These are phyloP conservation scores for Neoitamus cyanurus DNA, from an alignment of 2,888 invertebrate species.

Conservation along the genomic window DNA sequence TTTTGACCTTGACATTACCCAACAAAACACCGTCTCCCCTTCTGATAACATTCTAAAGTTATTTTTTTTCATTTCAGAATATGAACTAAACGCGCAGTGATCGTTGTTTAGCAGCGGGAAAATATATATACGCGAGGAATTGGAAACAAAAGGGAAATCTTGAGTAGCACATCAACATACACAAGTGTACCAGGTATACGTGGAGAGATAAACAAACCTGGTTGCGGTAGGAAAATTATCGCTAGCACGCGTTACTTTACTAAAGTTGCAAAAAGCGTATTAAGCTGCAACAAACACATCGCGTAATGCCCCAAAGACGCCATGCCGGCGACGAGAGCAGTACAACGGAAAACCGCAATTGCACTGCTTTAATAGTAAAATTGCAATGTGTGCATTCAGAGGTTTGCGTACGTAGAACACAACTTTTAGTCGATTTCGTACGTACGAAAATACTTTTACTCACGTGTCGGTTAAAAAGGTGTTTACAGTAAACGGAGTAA, in stretches of 20 bases:
- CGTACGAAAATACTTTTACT: not conserved
- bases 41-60: not conserved
- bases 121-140: not conserved
- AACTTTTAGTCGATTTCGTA: not conserved
- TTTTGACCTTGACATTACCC: not conserved
- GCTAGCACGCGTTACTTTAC: not conserved
- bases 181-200: not conserved
- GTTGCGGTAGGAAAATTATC: not conserved
- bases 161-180: not conserved
- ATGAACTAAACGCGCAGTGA: not conserved
- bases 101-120: not conserved
- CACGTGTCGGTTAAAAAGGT: not conserved
- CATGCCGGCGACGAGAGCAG: not conserved
- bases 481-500: not conserved
- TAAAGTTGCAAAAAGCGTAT: not conserved
- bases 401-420: not conserved
- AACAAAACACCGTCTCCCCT: not conserved
- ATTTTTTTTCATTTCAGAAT: constrained; percentile 22
- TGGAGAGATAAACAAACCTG: not conserved
- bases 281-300: not conserved
- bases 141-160: not conserved
- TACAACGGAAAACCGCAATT: not conserved
- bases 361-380: not conserved
- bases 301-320: not conserved
- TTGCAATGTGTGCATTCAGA: not conserved